These are phyloP conservation scores for Nomia melanderi DNA, from an alignment of 1,140 invertebrate species.

Conservation along the genomic window DNA sequence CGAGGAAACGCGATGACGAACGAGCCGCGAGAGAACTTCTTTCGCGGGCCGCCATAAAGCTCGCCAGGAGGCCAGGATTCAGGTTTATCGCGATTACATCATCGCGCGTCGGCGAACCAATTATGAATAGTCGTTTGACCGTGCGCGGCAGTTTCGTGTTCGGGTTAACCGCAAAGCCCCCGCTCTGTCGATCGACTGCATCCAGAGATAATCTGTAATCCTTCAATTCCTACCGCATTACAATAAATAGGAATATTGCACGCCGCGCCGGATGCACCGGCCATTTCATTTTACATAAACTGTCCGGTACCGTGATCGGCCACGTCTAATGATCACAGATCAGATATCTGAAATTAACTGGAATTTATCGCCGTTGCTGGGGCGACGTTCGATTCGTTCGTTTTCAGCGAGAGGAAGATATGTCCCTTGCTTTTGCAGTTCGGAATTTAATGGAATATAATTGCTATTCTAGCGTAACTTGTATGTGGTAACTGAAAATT, in stretches of 20 bases:
- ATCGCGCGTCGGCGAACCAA: constrained; percentile 24
- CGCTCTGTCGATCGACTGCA: constrained; percentile 38
- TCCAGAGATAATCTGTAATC: constrained; percentile 70
- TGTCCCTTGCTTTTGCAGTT: too few species aligned
- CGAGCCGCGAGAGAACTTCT: background rate
- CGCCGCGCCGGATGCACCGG: background rate
- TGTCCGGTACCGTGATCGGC: background rate
- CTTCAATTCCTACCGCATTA: constrained; percentile 75
- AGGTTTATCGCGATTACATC: constrained; percentile 2
- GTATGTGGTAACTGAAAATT: too few species aligned
- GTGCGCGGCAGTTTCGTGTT: constrained; percentile 43
- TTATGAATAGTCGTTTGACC: constrained; percentile 55
- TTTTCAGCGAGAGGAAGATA: background rate
- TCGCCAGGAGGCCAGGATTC: background rate
- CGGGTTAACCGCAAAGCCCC: constrained; percentile 56
- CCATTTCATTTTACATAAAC: constrained; percentile 2
- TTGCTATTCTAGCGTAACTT: too few species aligned
- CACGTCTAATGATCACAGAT: background rate
- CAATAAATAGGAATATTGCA: constrained; percentile 59
- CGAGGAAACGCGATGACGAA: too few species aligned
- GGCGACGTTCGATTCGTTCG: too few species aligned
- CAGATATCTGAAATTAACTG: background rate
- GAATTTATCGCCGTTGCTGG: background rate
- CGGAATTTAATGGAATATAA: too few species aligned
- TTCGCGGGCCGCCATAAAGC: background rate